A percentile compares a stretch with the other conserved stretches of the same genome.
phyloP scores from a whole-genome alignment of 2,888 invertebrate species.

The Rhorus exstirpatorius region DNA sequence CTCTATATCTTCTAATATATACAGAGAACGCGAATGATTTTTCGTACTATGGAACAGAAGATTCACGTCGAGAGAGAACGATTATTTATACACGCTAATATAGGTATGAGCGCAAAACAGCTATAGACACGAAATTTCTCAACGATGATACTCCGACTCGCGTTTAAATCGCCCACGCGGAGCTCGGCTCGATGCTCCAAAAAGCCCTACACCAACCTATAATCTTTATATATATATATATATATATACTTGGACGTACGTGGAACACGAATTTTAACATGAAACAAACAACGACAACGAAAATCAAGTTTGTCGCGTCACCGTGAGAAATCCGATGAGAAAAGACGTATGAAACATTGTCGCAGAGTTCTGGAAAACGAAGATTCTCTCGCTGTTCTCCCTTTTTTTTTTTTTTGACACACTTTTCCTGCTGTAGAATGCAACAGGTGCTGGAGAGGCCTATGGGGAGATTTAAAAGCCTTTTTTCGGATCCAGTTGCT shows the following conservation, averaged over 20 bases:
- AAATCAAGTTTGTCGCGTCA: background rate
- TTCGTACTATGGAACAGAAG: constrained; percentile 7
- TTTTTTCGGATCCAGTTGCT: constrained; percentile 25
- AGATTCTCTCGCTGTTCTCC: background rate
- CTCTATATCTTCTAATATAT: constrained; percentile 15
- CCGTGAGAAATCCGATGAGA: no score
- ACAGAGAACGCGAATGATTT: constrained; percentile 22
- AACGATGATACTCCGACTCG: constrained; percentile 6
- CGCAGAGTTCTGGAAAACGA: constrained; percentile 14
- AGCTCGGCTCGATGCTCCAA: constrained; percentile 15
- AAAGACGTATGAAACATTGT: no score
- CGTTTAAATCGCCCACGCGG: constrained; percentile 42
- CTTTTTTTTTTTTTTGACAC: constrained; percentile 6
- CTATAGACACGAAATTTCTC: background rate
- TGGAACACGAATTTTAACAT: no score
- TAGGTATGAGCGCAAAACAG: constrained; percentile 19
- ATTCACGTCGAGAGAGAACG: constrained; percentile 26
- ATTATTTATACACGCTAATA: constrained; percentile 40
- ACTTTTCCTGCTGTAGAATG: background rate
- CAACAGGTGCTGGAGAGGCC: constrained; percentile 52
- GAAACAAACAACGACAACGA: background rate
- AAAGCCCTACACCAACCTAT: no score
- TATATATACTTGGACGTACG: no score
- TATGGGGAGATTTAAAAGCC: constrained; percentile 29
- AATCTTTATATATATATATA: no score